Conservation (phyloP, 2,113 vertebrate species). For the Cyprinodon variegatus region DNA sequence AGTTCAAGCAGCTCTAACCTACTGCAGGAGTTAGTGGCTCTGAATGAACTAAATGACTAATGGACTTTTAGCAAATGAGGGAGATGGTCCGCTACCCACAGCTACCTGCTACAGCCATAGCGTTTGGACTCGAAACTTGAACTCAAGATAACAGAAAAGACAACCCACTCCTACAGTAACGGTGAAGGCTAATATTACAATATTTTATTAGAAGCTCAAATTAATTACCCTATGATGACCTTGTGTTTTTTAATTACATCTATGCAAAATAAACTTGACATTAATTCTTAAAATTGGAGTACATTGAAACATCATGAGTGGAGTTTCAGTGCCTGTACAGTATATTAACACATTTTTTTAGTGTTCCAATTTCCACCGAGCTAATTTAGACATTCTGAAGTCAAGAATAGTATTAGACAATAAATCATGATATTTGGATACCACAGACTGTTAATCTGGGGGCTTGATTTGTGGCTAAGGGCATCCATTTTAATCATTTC, state of each 20-base stretch:
- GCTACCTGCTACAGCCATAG: not conserved
- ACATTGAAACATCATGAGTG: not conserved
- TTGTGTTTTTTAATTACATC: not conserved
- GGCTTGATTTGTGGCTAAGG: constrained; percentile 34
- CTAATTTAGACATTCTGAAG: constrained; percentile 11
- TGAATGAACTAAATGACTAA: not conserved
- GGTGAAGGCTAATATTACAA: not conserved
- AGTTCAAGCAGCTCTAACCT: not conserved
- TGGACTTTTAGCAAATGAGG: not conserved
- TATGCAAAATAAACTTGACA: not conserved
- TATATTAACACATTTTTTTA: not conserved
- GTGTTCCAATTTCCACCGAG: not conserved
- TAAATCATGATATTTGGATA: constrained; percentile 8
- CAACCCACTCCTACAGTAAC: too few species aligned
- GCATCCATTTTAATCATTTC: constrained; percentile 40
- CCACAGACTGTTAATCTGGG: not conserved
- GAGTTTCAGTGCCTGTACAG: not conserved
- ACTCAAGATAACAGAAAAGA: too few species aligned
- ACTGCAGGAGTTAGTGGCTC: not conserved
- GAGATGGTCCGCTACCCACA: not conserved
- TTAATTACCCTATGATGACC: not conserved
- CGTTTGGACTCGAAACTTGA: too few species aligned
- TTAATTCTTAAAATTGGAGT: not conserved
- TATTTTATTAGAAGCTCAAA: not conserved
- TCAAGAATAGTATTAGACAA: constrained; percentile 28